Percentiles rank a stretch among this genome's conserved stretches.
Conservation (phyloP, 64 coral and sea anemone genomes). For the Montipora sp. region DNA sequence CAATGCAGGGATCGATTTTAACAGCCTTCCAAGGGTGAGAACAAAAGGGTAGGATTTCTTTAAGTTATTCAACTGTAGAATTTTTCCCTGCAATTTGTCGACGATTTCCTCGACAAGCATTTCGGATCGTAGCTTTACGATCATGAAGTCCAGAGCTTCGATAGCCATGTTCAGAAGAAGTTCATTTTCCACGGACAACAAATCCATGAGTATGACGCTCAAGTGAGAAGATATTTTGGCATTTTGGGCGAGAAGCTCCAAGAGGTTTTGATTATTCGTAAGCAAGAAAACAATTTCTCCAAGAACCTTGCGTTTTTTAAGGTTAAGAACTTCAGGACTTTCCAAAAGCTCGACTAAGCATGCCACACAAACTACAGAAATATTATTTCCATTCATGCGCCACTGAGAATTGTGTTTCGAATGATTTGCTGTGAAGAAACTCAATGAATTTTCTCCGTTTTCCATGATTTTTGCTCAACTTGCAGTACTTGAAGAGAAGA, state of each 20-base stretch:
- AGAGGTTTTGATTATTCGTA: conserved; percentile 55
- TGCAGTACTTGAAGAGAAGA: conserved; percentile 12
- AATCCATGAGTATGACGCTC: conserved; percentile 40
- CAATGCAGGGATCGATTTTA: conserved; percentile 63
- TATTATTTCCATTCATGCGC: conserved; percentile 52
- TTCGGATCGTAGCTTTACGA: conserved; percentile 60
- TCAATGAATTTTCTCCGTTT: conserved; percentile 50
- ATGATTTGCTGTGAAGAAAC: conserved; percentile 79
- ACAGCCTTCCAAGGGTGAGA: conserved; percentile 66
- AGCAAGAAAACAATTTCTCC: conserved; percentile 65
- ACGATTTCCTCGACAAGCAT: conserved; percentile 72
- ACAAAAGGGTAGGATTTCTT: conserved; percentile 75
- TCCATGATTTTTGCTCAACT: conserved; percentile 35
- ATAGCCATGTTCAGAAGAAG: conserved; percentile 62
- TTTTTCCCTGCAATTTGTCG: conserved; percentile 53
- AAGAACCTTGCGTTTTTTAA: conserved; percentile 81
- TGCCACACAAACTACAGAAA: conserved; percentile 78
- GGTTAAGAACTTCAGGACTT: conserved; percentile 43
- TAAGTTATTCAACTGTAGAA: conserved; percentile 63
- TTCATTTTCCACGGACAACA: conserved; percentile 69
- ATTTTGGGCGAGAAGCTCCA: conserved; percentile 44
- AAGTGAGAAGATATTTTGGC: conserved; percentile 66
- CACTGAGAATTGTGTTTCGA: conserved; percentile 70
- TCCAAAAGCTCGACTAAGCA: conserved; percentile 85
- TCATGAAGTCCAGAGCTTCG: conserved; percentile 58